Conservation (phyloP, 1,140 invertebrate genomes). For the Caerostris extrusa region DNA sequence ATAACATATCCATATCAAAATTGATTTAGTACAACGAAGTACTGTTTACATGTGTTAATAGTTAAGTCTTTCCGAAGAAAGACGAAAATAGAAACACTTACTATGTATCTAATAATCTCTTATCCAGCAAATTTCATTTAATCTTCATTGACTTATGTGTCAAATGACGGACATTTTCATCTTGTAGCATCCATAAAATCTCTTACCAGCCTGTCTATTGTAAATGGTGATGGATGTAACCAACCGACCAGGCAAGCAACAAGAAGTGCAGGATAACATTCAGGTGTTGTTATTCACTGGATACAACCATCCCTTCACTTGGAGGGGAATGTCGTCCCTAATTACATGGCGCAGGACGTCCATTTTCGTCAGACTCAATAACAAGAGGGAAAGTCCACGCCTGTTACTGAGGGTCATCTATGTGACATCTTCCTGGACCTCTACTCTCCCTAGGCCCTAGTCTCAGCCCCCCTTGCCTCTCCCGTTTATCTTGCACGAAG, state of each 20-base stretch:
- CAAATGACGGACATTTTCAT: neutral
- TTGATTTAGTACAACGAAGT: no score
- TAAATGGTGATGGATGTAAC: neutral
- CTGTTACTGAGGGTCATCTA: neutral
- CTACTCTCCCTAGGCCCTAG: neutral
- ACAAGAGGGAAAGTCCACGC: neutral
- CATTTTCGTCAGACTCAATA: conserved; percentile 12
- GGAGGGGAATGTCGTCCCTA: neutral
- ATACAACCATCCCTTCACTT: neutral
- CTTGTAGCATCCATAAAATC: neutral
- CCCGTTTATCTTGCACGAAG: neutral
- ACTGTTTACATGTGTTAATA: no score
- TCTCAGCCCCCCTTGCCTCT: neutral
- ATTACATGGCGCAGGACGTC: conserved; percentile 7
- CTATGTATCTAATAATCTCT: no score
- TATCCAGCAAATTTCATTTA: no score
- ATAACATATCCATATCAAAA: no score
- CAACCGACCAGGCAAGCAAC: neutral
- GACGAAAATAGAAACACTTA: no score
- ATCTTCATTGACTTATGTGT: no score
- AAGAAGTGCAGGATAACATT: neutral
- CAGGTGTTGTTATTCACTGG: neutral
- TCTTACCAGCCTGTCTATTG: neutral
- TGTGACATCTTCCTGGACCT: neutral
- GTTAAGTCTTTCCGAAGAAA: no score